These are phyloP conservation scores for Sebastes kiyomatsui DNA, from an alignment of 2,797 vertebrate species.

Conservation along the genomic window DNA sequence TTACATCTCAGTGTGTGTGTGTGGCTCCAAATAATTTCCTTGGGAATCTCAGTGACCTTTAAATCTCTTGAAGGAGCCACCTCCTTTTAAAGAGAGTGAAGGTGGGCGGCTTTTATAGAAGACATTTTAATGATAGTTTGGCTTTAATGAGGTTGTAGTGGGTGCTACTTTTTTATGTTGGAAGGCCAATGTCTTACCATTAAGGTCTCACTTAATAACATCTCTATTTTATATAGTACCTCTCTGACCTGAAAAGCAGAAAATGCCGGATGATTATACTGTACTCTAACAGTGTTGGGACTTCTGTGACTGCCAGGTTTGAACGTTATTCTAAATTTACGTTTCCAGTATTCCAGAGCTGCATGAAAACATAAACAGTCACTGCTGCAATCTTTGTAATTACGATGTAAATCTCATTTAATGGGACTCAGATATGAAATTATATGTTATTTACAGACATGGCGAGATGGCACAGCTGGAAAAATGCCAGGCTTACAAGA, in stretches of 20 bases:
- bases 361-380: slow-evolving; percentile 5
- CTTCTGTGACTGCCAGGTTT: not conserved
- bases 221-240: slow-evolving; percentile 6
- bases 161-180: slow-evolving; percentile 4
- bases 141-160: slow-evolving; percentile 30
- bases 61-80: slow-evolving; percentile 44
- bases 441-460: slow-evolving; percentile 23
- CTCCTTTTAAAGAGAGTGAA: slow-evolving; percentile 26
- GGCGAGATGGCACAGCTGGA: slow-evolving; percentile 18
- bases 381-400: slow-evolving; percentile 3
- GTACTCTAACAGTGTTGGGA: not conserved
- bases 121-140: slow-evolving; percentile 28
- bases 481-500: not conserved
- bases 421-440: slow-evolving; percentile 23
- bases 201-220: slow-evolving; percentile 15
- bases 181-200: slow-evolving; percentile 14
- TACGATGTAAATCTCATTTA: slow-evolving; percentile 23
- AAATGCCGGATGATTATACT: not conserved
- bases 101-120: slow-evolving; percentile 31
- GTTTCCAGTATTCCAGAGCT: not conserved
- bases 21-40: slow-evolving; percentile 38
- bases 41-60: slow-evolving; percentile 71
- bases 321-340: not conserved
- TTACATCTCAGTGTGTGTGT: not conserved
- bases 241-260: slow-evolving; percentile 2